Evolutionary conservation across 2,797 vertebrate species (phyloP), one percentile per base, ranked within the genome.

Genomic region (Ispidina picta): DNA sequence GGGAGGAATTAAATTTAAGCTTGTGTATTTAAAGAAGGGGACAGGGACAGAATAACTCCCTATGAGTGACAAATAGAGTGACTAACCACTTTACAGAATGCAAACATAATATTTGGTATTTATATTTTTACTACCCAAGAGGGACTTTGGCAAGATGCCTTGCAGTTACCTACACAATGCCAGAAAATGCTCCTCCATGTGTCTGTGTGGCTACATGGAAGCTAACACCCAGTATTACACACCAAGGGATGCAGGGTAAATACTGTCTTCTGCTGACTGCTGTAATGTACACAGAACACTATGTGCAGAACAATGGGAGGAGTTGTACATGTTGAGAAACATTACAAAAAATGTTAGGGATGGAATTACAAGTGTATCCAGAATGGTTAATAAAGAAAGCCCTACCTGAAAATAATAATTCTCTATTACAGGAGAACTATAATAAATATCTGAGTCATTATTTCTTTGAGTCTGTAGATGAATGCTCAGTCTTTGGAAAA

Each of bases 401-500:
- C 46, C 25, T 35, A 33, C 35, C 37, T 65, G 22, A 72, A 95
- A 78, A 77, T 44, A 82, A 59, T 74, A 4, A 26, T 55, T 85
- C 19, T 65, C 9, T 49, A 18, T 63, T 75, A 72, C 13, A 44
- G 13, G 23, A 68, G 25, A 83, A 72, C 68, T 78, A 55, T 72
- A 87, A 74, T 56, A 88, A 83, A 80, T 86, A 80, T 58, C 22
- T 77, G n/a, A 20, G 62, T 62, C 5, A 18, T 44, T 75, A 66
- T 66, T 72, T 90, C 28, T 77, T 23, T 74, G 60, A 43, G 76
- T 37, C n/a, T 71, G n/a, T 12, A 89, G 65, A 63, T 39, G 48
- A 85, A 73, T 49, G 33, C 10, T 78, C 48, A 77, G 62, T 46
- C 65, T 88, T 63, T 56, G 41, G 59, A 89, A 94, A 86, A 85